Conservation (phyloP, 2,113 vertebrate genomes). For the Plotosus lineatus region DNA sequence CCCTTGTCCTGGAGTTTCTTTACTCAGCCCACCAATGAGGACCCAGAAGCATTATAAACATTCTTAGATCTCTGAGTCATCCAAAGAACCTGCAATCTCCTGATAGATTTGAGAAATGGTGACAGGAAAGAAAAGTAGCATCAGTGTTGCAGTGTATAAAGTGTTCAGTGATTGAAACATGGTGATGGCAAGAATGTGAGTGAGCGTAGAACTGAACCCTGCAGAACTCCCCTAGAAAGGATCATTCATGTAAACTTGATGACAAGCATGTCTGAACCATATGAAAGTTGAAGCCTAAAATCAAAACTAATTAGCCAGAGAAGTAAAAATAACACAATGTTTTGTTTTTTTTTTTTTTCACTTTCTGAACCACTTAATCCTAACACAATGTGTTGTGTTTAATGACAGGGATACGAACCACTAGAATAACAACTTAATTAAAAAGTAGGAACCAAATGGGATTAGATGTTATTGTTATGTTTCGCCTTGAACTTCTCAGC, state of each 20-base stretch:
- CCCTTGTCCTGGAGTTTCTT: neutral
- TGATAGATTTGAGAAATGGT: neutral
- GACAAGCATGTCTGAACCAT: constrained; percentile 2
- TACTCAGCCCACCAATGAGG: neutral
- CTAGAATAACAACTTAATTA: neutral
- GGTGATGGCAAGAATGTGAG: neutral
- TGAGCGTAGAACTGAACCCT: neutral
- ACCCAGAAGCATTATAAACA: neutral
- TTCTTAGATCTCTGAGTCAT: neutral
- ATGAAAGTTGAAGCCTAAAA: neutral
- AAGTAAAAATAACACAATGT: neutral
- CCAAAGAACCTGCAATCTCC: neutral
- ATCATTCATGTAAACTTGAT: neutral
- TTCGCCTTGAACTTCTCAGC: neutral
- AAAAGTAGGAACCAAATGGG: neutral
- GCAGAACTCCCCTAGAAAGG: neutral
- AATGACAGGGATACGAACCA: neutral
- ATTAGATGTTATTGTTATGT: neutral
- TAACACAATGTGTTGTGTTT: neutral
- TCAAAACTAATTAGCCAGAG: neutral
- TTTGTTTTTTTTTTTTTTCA: too few relatives aligned
- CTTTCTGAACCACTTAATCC: too few relatives aligned
- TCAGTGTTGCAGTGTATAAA: neutral
- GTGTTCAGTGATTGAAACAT: neutral
- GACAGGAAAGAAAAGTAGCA: neutral